These are phyloP conservation scores for Aproaerema taeniolella DNA, from an alignment of 2,888 invertebrate species.

Conservation along the genomic window DNA sequence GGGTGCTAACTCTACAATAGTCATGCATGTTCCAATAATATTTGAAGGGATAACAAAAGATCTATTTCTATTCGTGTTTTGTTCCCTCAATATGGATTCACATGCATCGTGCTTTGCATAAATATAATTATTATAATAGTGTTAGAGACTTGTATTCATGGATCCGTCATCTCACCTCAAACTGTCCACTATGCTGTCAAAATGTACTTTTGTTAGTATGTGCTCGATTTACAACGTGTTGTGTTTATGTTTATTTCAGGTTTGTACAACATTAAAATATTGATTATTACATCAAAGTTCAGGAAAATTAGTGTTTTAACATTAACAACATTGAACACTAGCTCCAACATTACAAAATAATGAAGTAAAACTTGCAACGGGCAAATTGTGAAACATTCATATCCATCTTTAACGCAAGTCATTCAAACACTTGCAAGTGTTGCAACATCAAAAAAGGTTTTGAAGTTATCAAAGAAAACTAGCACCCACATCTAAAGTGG, in stretches of 20 bases:
- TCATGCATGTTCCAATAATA: constrained; percentile 26
- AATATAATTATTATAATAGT: constrained; percentile 18
- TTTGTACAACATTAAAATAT: too few species aligned
- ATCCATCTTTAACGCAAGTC: too few species aligned
- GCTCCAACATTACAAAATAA: too few species aligned
- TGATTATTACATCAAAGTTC: too few species aligned
- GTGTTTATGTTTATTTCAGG: too few species aligned
- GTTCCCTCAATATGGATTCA: constrained; percentile 13
- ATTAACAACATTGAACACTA: too few species aligned
- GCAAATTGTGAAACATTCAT: too few species aligned
- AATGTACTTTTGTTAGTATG: constrained; percentile 48
- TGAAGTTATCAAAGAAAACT: too few species aligned
- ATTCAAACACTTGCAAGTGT: not conserved
- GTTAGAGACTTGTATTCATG: constrained; percentile 17
- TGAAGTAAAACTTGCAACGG: too few species aligned
- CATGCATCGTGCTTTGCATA: constrained; percentile 39
- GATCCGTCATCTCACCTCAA: constrained; percentile 49
- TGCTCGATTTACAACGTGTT: constrained; percentile 19
- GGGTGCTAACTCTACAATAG: constrained; percentile 30
- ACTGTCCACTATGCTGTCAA: constrained; percentile 58
- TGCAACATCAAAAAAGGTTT: too few species aligned
- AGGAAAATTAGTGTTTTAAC: too few species aligned
- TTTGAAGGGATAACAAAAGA: constrained; percentile 5
- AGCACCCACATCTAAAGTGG: too few species aligned
- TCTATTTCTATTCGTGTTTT: constrained; percentile 6